Conservation (phyloP, 2,797 vertebrate species). For the Salarias fasciatus region DNA sequence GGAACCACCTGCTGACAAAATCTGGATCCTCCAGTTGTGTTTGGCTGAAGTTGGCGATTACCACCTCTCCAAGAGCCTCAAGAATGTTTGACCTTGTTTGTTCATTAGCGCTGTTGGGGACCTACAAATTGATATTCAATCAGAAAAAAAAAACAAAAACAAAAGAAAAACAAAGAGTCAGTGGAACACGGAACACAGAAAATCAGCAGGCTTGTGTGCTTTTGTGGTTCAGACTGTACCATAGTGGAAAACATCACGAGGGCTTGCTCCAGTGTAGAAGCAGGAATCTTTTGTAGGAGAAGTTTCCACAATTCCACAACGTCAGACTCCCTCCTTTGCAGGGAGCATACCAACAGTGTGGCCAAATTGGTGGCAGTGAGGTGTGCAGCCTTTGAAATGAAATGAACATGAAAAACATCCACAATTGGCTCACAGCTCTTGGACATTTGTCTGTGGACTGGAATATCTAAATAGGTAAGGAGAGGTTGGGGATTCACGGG, state of each 20-base stretch:
- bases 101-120: conserved; percentile 8
- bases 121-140: conserved; percentile 23
- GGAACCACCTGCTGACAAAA: conserved; percentile 52
- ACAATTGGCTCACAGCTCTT: too few relatives aligned
- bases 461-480: too few relatives aligned
- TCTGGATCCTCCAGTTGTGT: conserved; percentile 25
- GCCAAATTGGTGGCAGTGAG: conserved; percentile 31
- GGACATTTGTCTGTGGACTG: too few relatives aligned
- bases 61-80: conserved; percentile 57
- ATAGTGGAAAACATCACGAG: conserved; percentile 25
- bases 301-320: conserved; percentile 48
- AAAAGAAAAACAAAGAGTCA: too few relatives aligned
- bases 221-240: conserved; percentile 29
- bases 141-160: not conserved
- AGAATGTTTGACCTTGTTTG: conserved; percentile 35
- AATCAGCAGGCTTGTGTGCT: not conserved
- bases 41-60: conserved; percentile 38
- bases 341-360: conserved; percentile 51
- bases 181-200: not conserved
- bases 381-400: conserved; percentile 21
- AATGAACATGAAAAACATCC: too few relatives aligned
- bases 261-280: conserved; percentile 43
- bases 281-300: conserved; percentile 38
- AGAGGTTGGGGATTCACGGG: not conserved
- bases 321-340: conserved; percentile 9